A percentile compares a stretch with the other conserved stretches of the same genome.
Evolutionary conservation across 2,113 vertebrate species (phyloP).

Genomic region (Micronycteris hirsuta): DNA sequence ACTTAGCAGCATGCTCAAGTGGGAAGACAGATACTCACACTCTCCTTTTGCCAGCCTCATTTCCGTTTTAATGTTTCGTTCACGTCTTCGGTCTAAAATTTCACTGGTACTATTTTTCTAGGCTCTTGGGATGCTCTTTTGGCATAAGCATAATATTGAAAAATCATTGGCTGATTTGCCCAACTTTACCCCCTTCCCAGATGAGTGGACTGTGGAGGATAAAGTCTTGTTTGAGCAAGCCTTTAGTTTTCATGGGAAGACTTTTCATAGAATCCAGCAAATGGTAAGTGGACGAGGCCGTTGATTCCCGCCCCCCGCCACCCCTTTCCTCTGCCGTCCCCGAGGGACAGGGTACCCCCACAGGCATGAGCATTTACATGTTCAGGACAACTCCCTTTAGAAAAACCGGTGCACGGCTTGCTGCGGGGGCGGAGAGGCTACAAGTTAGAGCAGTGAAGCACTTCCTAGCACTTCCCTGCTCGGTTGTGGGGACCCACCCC

Average conservation of each 20-base stretch:
- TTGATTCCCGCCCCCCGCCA: rapidly evolving
- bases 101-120: slow-evolving; percentile 68
- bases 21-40: no score
- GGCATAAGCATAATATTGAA: slow-evolving; percentile 98
- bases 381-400: not conserved
- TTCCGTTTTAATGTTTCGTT: not conserved
- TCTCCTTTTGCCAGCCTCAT: not conserved
- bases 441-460: not conserved
- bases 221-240: slow-evolving; percentile 96
- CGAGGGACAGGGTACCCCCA: not conserved
- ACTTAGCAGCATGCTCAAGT: rapidly evolving
- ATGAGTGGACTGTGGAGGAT: slow-evolving; percentile 98
- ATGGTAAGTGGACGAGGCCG: slow-evolving; percentile 85
- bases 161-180: slow-evolving; percentile 95
- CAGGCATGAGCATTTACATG: not conserved
- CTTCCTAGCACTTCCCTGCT: not conserved
- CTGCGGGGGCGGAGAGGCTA: not conserved
- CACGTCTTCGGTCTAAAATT: not conserved
- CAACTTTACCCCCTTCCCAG: slow-evolving; percentile 97
- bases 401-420: not conserved
- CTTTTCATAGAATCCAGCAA: slow-evolving; percentile 96
- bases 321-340: not conserved
- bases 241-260: slow-evolving; percentile 97
- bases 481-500: rapidly evolving
- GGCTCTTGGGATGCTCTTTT: slow-evolving; percentile 98